Conservation (phyloP, 2,113 vertebrate species). For the Asarcornis scutulata region DNA sequence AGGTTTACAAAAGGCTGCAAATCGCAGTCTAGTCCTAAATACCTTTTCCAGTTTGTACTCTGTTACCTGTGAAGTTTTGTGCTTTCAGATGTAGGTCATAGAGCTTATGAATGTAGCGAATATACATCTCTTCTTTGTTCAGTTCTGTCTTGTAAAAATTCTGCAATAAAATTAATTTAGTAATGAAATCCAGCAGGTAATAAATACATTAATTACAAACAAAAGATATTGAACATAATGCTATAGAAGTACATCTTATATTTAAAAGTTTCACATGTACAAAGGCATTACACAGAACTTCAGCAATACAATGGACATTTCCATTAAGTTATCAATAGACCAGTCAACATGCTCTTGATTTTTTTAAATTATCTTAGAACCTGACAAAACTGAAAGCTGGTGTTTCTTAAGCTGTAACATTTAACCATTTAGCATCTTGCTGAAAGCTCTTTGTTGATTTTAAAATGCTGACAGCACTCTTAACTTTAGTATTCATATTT, state of each 20-base stretch:
- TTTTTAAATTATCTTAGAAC: not conserved
- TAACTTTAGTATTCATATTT: not conserved
- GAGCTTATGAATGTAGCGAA: conserved; percentile 98
- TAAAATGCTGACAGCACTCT: not conserved
- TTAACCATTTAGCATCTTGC: not conserved
- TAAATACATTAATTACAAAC: not conserved
- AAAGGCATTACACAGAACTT: not conserved
- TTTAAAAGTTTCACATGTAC: not conserved
- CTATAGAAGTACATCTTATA: not conserved
- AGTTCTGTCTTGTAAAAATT: conserved; percentile 99
- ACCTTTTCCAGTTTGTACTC: not conserved
- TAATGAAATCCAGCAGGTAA: not conserved
- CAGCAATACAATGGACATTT: not conserved
- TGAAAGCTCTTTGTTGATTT: not conserved
- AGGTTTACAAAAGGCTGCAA: not conserved
- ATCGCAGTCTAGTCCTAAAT: not conserved
- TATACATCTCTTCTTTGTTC: conserved; percentile 99
- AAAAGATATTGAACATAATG: not conserved
- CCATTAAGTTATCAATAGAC: not conserved
- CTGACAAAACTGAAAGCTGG: not conserved
- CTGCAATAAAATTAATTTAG: conserved; percentile 73
- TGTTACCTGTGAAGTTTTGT: conserved; percentile 97
- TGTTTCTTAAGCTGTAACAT: not conserved
- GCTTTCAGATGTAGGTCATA: conserved; percentile 97
- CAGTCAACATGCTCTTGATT: not conserved